Evolutionary conservation across 2,888 invertebrate species (phyloP).

Genomic region (Caenorhabditis drosophilae): DNA sequence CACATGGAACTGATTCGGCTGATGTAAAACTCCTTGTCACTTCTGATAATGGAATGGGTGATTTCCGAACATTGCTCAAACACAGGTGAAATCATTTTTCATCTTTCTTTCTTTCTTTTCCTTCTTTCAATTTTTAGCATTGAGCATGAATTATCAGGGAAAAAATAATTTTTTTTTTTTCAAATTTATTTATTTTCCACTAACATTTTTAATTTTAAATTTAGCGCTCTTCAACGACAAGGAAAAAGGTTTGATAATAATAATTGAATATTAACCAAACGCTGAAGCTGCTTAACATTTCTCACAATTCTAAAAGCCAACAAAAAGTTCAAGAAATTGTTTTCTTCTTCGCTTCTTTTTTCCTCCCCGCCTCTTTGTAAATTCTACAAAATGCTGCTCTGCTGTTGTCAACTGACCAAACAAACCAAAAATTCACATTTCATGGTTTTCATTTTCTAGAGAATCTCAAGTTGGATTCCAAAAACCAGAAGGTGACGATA

Average conservation of each 20-base stretch:
- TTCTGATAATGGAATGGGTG: conserved; percentile 76
- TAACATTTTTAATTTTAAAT: background rate
- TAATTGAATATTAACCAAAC: too few species aligned
- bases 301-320: too few species aligned
- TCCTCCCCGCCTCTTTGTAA: background rate
- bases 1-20: conserved; percentile 92
- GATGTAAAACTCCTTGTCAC: conserved; percentile 93
- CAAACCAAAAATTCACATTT: too few species aligned
- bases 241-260: conserved; percentile 12
- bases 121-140: background rate
- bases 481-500: conserved; percentile 18
- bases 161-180: background rate
- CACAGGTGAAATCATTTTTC: conserved; percentile 74
- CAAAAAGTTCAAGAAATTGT: too few species aligned
- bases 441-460: too few species aligned
- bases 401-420: too few species aligned
- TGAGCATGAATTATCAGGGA: background rate
- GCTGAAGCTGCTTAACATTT: too few species aligned
- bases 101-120: background rate
- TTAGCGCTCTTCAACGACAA: conserved; percentile 7
- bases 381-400: too few species aligned
- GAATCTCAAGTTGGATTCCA: conserved; percentile 38
- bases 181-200: background rate
- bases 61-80: conserved; percentile 96
- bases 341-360: background rate